phyloP scores from a whole-genome alignment of 2,888 invertebrate species.

The Mythimna albipuncta region DNA sequence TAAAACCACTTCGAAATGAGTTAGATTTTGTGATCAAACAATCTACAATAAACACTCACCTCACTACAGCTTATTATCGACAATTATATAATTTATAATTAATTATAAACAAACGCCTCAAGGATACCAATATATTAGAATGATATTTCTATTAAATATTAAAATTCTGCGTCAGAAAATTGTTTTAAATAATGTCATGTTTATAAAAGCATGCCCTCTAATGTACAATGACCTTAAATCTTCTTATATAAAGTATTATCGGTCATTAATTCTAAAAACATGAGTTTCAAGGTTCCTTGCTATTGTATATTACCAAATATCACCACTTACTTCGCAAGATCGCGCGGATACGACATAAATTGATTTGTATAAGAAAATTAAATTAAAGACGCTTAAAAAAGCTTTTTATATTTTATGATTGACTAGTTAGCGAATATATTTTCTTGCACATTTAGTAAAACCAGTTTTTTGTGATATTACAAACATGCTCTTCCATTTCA shows the following conservation, averaged over 20 bases:
- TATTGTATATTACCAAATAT: conserved; percentile 43
- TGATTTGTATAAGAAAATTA: conserved; percentile 26
- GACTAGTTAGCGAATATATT: too few relatives aligned
- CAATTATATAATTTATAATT: not conserved
- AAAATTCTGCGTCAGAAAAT: conserved; percentile 4
- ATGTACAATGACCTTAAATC: conserved; percentile 41
- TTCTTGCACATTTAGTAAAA: too few relatives aligned
- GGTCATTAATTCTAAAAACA: conserved; percentile 40
- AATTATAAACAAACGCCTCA: conserved; percentile 13
- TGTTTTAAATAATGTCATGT: conserved; percentile 4
- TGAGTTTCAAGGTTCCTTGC: conserved; percentile 48
- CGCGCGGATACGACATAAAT: conserved; percentile 7
- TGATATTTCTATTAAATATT: not conserved
- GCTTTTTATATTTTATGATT: conserved; percentile 7
- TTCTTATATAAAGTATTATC: conserved; percentile 29
- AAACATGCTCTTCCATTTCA: too few relatives aligned
- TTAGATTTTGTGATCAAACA: conserved; percentile 3
- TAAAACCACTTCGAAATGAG: conserved; percentile 13
- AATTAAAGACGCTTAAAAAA: conserved; percentile 17
- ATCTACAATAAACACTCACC: not conserved
- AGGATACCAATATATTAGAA: not conserved
- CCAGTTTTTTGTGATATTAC: too few relatives aligned
- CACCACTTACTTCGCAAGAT: conserved; percentile 4
- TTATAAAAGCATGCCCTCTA: conserved; percentile 2
- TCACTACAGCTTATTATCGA: not conserved